Evolutionary conservation across 1,140 invertebrate species (phyloP).

Genomic region (Papilio machaon): DNA sequence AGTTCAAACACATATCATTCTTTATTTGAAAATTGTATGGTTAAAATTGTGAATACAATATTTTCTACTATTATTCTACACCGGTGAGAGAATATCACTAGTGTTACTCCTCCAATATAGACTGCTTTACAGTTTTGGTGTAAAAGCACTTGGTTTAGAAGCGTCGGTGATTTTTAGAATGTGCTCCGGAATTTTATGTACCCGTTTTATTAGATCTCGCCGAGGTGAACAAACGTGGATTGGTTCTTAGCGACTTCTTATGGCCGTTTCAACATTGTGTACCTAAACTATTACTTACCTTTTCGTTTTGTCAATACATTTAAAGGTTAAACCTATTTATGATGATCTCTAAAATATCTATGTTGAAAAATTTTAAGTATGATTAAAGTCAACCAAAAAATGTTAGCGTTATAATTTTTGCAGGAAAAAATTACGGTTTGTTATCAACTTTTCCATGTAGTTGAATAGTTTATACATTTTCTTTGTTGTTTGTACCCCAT

Average conservation of each 20-base stretch:
- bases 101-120: background rate
- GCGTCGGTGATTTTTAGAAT: constrained; percentile 29
- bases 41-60: background rate
- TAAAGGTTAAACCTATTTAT: background rate
- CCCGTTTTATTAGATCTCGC: constrained; percentile 31
- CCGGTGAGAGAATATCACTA: background rate
- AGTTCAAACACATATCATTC: constrained; percentile 10
- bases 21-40: background rate
- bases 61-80: background rate
- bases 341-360: too few relatives aligned
- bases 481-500: background rate
- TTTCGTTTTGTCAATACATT: background rate
- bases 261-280: background rate
- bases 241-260: constrained; percentile 26
- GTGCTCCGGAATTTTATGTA: constrained; percentile 29
- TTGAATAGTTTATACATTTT: background rate
- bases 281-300: background rate
- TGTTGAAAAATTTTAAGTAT: too few relatives aligned
- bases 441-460: too few relatives aligned
- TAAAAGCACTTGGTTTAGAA: constrained; percentile 19
- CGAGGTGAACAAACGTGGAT: constrained; percentile 31
- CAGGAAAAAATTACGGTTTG: background rate
- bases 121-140: constrained; percentile 30
- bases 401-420: background rate
- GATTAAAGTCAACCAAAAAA: background rate